These are phyloP conservation scores for Conomelus anceps DNA, from an alignment of 2,888 invertebrate genomes.

Conservation along the genomic window DNA sequence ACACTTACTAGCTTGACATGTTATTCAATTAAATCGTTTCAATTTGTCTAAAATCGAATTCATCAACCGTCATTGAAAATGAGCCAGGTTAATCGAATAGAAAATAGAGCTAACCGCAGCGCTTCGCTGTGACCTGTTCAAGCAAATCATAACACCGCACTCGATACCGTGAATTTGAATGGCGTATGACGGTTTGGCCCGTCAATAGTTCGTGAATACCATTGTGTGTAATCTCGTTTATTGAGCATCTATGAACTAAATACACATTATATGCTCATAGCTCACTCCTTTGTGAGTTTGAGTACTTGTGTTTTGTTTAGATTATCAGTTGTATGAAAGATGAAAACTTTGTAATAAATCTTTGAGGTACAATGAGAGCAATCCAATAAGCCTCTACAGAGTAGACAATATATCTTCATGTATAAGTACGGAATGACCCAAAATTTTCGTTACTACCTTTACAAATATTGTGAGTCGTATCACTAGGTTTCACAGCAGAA, in stretches of 20 bases:
- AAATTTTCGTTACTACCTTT: too few species aligned
- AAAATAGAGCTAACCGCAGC: neutral
- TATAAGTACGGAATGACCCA: too few species aligned
- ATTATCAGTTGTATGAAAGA: neutral
- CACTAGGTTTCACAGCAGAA: too few species aligned
- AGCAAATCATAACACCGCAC: neutral
- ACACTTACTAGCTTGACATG: neutral
- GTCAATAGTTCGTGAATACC: neutral
- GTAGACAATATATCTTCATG: too few species aligned
- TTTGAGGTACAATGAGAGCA: neutral
- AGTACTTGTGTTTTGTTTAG: too few species aligned
- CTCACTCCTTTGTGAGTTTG: neutral
- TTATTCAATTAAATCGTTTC: neutral
- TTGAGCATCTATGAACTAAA: neutral
- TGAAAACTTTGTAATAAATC: neutral
- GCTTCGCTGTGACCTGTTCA: neutral
- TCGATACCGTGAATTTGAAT: neutral
- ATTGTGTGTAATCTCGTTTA: neutral
- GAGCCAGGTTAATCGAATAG: neutral
- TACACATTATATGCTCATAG: neutral
- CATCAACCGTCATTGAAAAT: neutral
- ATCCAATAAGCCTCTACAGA: too few species aligned
- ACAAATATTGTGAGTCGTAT: too few species aligned
- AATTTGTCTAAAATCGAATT: neutral
- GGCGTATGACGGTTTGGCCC: neutral